These are phyloP conservation scores for Bembecia ichneumoniformis DNA, from an alignment of 2,888 invertebrate genomes.

Conservation along the genomic window DNA sequence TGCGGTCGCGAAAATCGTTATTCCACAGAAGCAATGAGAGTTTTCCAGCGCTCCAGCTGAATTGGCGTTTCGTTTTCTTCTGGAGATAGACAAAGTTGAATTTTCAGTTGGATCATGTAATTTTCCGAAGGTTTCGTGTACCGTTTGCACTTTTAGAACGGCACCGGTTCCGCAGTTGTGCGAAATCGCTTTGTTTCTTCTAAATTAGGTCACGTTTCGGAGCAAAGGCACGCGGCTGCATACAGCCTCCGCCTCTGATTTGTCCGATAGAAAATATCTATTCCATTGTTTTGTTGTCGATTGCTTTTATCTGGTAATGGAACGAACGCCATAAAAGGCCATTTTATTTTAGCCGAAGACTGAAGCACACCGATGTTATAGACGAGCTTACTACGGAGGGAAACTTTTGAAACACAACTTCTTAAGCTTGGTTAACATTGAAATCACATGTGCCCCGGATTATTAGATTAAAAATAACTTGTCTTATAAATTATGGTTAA, in stretches of 20 bases:
- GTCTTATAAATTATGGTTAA: no score
- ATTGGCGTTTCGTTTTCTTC: slow-evolving; percentile 20
- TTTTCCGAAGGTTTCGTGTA: slow-evolving; percentile 21
- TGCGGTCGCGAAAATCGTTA: slow-evolving; percentile 15
- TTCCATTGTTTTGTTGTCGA: not conserved
- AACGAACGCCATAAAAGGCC: no score
- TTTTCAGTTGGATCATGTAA: slow-evolving; percentile 20
- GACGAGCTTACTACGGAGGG: no score
- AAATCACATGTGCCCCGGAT: no score
- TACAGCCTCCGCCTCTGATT: slow-evolving; percentile 21
- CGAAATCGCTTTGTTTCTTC: slow-evolving; percentile 50
- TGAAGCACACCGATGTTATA: no score
- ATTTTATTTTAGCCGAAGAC: no score
- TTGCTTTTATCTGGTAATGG: no score
- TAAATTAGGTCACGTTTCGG: slow-evolving; percentile 55
- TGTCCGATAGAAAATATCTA: not conserved
- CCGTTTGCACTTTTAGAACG: slow-evolving; percentile 19
- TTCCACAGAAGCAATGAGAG: slow-evolving; percentile 18
- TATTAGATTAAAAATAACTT: no score
- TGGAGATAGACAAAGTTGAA: slow-evolving; percentile 23
- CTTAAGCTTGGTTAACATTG: no score
- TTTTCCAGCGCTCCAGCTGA: slow-evolving; percentile 17
- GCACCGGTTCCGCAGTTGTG: slow-evolving; percentile 17
- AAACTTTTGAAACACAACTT: no score
- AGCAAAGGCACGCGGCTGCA: slow-evolving; percentile 32